Base-by-base conservation (phyloP, 2,797 vertebrate genomes). In the Fratercula arctica region DNA sequence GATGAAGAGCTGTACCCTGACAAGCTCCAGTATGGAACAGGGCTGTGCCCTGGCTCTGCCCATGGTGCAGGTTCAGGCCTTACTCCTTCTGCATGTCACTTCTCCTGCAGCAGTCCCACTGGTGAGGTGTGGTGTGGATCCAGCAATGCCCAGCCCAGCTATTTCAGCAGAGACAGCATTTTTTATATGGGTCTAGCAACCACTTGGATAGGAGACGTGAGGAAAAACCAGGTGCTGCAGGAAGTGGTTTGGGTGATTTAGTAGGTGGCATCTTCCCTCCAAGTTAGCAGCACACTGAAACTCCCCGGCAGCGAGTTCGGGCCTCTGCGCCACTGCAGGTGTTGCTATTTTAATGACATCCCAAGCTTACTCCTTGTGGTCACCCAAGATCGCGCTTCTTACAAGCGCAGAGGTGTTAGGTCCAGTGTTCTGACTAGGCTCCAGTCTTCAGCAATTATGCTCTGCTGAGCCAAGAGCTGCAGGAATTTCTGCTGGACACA, bases 171-270 rank as follows among this genome's bases (percentile, higher is more conserved):
- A 88, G n/a, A n/a, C 45, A 80, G 63, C 53, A 56, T 37, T 67
- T 45, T 56, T 69, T 7, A 53, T 16, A 2, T 4, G 12, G 23
- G 10, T 24, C 50, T n/a, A 56, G 61, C 29, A 56, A 61, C 39
- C 48, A 1, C 3, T 68, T 76, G 76, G 57, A 50, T 9, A 54
- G 69, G 37, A 80, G 57, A 66, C 3, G 0, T 16, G 57, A 94
- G 31, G 29, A 33, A 75, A 51, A 81, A 35, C 2, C 53, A 81
- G 79, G 79, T 68, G 53, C 72, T 87, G 75, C 87, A 91, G 85
- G 87, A 95, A 92, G 84, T 33, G 75, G 63, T 92, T 89, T 60
- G 46, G 43, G 80, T 82, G 70, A 89, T 89, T 94, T 88, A 82
- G 87, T 16, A 78, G 81, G 87, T 74, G 86, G 28, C 67, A 67